Percentiles rank a stretch among this genome's conserved stretches.
These are phyloP conservation scores for Gymnoscopelus braueri DNA, from an alignment of 2,797 vertebrate genomes.

Conservation along the genomic window DNA sequence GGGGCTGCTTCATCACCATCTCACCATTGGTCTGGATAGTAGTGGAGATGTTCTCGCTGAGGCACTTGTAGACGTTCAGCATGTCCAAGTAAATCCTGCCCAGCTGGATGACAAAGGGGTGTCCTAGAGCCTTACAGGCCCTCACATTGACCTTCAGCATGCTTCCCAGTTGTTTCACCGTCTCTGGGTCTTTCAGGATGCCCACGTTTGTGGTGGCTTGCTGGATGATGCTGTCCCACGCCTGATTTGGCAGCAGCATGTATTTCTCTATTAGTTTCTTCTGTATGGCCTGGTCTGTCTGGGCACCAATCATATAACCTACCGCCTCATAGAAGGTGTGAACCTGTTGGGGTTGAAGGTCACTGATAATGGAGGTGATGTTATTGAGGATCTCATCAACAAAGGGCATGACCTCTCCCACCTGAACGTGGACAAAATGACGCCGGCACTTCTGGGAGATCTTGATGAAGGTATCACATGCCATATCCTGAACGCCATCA, in stretches of 20 bases:
- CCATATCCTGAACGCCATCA: slow-evolving; percentile 99
- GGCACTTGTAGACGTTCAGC: slow-evolving; percentile 99
- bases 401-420: slow-evolving; percentile 99
- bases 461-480: slow-evolving; percentile 99
- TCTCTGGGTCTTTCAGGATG: slow-evolving; percentile 98
- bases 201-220: slow-evolving; percentile 99
- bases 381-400: slow-evolving; percentile 99
- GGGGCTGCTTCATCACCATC: slow-evolving; percentile 96
- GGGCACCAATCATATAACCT: slow-evolving; percentile 99
- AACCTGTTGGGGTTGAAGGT: slow-evolving; percentile 99
- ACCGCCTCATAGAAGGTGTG: slow-evolving; percentile 99
- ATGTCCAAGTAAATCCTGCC: slow-evolving; percentile 99
- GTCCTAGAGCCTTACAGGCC: slow-evolving; percentile 97
- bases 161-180: slow-evolving; percentile 97
- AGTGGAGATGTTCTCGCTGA: slow-evolving; percentile 99
- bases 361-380: slow-evolving; percentile 99
- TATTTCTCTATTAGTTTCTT: slow-evolving; percentile 99
- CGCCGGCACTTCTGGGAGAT: slow-evolving; percentile 98
- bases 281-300: slow-evolving; percentile 96
- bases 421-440: slow-evolving; percentile 98
- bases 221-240: slow-evolving; percentile 99
- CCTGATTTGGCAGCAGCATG: slow-evolving; percentile 98
- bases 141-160: slow-evolving; percentile 98
- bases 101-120: slow-evolving; percentile 98
- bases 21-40: slow-evolving; percentile 97